Conservation (phyloP, 2,113 vertebrate species). For the Microcebus tavaratra region DNA sequence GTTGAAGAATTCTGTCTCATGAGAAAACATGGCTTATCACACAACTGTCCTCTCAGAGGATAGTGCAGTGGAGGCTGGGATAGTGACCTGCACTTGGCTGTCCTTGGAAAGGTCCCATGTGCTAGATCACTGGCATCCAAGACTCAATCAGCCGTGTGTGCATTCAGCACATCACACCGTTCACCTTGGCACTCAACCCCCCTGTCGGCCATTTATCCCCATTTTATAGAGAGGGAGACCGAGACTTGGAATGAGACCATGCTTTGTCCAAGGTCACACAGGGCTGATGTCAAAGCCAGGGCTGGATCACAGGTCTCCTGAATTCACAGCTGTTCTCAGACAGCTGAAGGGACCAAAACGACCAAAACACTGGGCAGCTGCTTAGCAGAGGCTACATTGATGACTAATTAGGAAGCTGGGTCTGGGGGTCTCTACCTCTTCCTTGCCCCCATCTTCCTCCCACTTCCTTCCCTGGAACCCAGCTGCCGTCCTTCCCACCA, state of each 20-base stretch:
- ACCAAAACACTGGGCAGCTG: neutral
- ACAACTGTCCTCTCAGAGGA: neutral
- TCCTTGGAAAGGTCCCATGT: neutral
- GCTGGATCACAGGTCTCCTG: neutral
- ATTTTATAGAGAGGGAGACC: neutral
- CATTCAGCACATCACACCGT: neutral
- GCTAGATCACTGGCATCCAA: neutral
- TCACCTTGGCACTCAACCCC: neutral
- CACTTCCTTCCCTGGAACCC: neutral
- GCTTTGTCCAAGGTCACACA: neutral
- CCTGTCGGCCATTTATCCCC: neutral
- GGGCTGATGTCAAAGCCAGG: neutral
- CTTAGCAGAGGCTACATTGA: neutral
- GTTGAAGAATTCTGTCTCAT: neutral
- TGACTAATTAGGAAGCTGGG: neutral
- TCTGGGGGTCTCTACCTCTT: neutral
- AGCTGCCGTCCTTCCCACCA: neutral
- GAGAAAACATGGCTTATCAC: neutral
- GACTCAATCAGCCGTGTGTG: no score
- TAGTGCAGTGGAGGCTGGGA: neutral
- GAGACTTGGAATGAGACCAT: neutral
- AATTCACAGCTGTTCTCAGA: neutral
- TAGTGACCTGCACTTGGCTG: neutral
- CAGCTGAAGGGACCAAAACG: neutral
- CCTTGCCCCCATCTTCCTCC: fast-evolving